A percentile compares a stretch with the other conserved stretches of the same genome.
These are phyloP conservation scores for Halichondria panicea DNA, from an alignment of 37 sponge, comb jelly and placozoan genomes.

Conservation along the genomic window DNA sequence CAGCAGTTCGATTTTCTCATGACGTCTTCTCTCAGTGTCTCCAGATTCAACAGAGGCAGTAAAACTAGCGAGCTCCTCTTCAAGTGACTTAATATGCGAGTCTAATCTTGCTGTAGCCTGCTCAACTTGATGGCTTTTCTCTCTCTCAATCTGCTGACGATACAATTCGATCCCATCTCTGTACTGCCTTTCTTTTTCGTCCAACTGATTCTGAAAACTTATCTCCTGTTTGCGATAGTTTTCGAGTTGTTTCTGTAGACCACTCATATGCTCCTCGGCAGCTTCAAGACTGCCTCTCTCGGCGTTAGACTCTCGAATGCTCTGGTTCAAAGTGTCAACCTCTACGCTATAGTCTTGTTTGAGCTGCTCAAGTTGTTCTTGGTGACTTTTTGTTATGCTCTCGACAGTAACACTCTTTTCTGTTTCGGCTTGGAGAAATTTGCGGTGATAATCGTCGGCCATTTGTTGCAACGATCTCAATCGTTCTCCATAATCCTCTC, in stretches of 20 bases:
- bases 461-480: not conserved
- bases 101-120: not conserved
- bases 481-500: not conserved
- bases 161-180: slow-evolving; percentile 6
- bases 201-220: slow-evolving; percentile 9
- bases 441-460: slow-evolving; percentile 6
- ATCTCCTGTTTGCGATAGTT: slow-evolving; percentile 53
- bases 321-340: slow-evolving; percentile 40
- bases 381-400: slow-evolving; percentile 18
- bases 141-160: slow-evolving; percentile 2
- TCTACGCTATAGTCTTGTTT: slow-evolving; percentile 17
- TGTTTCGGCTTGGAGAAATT: not conserved
- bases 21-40: not conserved
- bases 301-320: slow-evolving; percentile 16
- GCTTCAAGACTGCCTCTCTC: slow-evolving; percentile 50
- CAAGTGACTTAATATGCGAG: slow-evolving; percentile 28
- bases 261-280: slow-evolving; percentile 60
- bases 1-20: not conserved
- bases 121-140: slow-evolving; percentile 15
- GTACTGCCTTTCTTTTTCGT: slow-evolving; percentile 31
- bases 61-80: slow-evolving; percentile 8
- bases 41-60: not conserved
- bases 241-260: slow-evolving; percentile 44
- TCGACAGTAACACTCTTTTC: not conserved
- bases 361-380: slow-evolving; percentile 18